Percentiles rank a stretch among this genome's conserved stretches.
Evolutionary conservation across 2,797 vertebrate species (phyloP).

Genomic region (Denticeps clupeoides): DNA sequence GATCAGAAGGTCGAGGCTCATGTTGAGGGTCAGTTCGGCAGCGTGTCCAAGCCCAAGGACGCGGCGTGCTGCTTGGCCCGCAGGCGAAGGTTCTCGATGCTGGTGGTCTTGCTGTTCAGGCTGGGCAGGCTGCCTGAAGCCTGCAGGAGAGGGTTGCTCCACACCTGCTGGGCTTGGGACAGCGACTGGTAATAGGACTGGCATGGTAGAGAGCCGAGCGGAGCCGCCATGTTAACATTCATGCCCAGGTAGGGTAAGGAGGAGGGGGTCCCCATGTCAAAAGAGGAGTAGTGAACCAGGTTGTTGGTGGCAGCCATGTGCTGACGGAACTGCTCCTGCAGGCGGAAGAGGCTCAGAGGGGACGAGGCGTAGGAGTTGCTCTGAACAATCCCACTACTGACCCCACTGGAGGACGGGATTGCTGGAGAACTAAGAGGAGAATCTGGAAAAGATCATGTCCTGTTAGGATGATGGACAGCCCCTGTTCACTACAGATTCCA

Average conservation of each 20-base stretch:
- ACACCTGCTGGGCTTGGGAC: constrained; percentile 90
- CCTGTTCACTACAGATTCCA: too few relatives aligned
- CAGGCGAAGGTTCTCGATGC: constrained; percentile 94
- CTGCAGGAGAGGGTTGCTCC: constrained; percentile 85
- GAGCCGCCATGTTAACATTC: constrained; percentile 87
- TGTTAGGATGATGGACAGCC: neutral
- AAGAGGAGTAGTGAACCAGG: constrained; percentile 92
- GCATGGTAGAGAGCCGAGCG: constrained; percentile 84
- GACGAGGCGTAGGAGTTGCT: constrained; percentile 92
- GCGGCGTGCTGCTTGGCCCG: constrained; percentile 95
- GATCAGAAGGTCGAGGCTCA: neutral
- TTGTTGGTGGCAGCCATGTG: constrained; percentile 98
- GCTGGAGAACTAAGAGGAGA: constrained; percentile 65
- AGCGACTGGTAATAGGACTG: constrained; percentile 96
- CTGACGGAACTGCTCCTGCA: constrained; percentile 98
- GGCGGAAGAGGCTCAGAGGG: constrained; percentile 94
- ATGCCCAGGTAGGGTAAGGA: constrained; percentile 89
- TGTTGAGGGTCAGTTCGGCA: constrained; percentile 74
- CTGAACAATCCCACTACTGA: constrained; percentile 58
- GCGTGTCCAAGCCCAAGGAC: constrained; percentile 85
- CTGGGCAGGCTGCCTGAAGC: constrained; percentile 57
- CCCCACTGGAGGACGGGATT: constrained; percentile 67
- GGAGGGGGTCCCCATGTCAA: constrained; percentile 81
- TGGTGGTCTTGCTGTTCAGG: constrained; percentile 98
- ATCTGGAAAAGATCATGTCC: constrained; percentile 58